Base-by-base conservation (phyloP, 53 echinoderm and acorn worm species). In the Stichopus horrens region DNA sequence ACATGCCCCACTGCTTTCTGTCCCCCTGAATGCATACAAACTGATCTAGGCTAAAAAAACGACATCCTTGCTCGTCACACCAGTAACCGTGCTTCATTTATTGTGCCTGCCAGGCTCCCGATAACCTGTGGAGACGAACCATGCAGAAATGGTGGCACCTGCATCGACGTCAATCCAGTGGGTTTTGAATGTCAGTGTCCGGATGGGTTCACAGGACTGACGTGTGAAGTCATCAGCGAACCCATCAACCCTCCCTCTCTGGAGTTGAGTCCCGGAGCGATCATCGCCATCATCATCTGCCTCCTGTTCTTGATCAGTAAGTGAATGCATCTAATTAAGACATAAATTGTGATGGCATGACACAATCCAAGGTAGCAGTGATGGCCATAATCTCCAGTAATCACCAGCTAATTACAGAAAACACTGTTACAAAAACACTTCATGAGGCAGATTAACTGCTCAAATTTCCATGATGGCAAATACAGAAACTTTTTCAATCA, bases 61-160 rank as follows among this genome's bases (percentile, higher is more conserved):
- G 37, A 37, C 37, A 37, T 37, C 37, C 37, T 37, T 2, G 14
- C 14, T 19, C 19, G 71, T 68, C 71, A 68, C 71, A 68, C 37
- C 37, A 37, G 37, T 37, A 37, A 37, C 37, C 37, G 37, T 37
- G 37, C 37, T 37, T 37, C 37, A 37, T 37, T 37, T n/a, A 21
- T 76, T 56, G 6, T 83, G 13, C 5, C 8, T 83, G 9, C 23
- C 16, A 83, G 55, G 23, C 19, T 52, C 54, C 52, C 54, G 16
- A 9, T 20, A 83, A 93, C 53, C 9, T 96, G 96, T 65, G 65
- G 9, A 5, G 86, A 90, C 20, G 87, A 93, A 59, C 95, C 97
- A 18, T 97, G 97, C 57, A 18, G 54, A n/a, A 95, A 97, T 71
- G 97, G 94, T 13, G 96, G 94, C 7, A 92, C 55, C 23, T 96